Conservation (phyloP, 1,140 invertebrate genomes). For the Eulimnadia texana region DNA sequence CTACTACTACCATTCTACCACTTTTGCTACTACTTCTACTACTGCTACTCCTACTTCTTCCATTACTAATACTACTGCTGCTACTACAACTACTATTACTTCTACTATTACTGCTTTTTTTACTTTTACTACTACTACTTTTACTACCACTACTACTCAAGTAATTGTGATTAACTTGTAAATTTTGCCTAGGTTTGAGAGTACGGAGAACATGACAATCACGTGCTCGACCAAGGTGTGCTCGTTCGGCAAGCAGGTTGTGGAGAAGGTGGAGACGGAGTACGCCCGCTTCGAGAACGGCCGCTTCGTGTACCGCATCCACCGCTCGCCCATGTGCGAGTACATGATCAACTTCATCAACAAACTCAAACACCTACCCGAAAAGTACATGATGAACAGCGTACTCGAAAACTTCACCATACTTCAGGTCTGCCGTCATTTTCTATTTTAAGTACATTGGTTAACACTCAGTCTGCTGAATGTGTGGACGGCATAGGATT, state of each 20-base stretch:
- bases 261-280: constrained; percentile 98
- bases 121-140: constrained; percentile 31
- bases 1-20: constrained; percentile 31
- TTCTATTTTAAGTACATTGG: constrained; percentile 5
- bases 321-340: constrained; percentile 98
- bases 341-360: constrained; percentile 99
- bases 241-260: constrained; percentile 98
- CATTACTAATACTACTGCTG: neutral
- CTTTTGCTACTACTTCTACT: neutral
- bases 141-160: neutral
- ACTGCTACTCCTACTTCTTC: neutral
- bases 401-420: constrained; percentile 99
- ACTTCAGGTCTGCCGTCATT: constrained; percentile 56
- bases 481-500: too few relatives aligned
- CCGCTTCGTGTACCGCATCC: constrained; percentile 89
- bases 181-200: constrained; percentile 69
- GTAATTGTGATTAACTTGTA: neutral
- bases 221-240: constrained; percentile 99
- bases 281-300: constrained; percentile 92
- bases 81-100: constrained; percentile 26
- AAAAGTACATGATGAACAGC: constrained; percentile 99
- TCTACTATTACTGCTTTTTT: neutral
- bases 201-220: constrained; percentile 96
- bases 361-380: constrained; percentile 93
- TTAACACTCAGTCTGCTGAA: too few relatives aligned